phyloP scores from a whole-genome alignment of 2,797 vertebrate genomes.

The Phrynocephalus guinanensis region DNA sequence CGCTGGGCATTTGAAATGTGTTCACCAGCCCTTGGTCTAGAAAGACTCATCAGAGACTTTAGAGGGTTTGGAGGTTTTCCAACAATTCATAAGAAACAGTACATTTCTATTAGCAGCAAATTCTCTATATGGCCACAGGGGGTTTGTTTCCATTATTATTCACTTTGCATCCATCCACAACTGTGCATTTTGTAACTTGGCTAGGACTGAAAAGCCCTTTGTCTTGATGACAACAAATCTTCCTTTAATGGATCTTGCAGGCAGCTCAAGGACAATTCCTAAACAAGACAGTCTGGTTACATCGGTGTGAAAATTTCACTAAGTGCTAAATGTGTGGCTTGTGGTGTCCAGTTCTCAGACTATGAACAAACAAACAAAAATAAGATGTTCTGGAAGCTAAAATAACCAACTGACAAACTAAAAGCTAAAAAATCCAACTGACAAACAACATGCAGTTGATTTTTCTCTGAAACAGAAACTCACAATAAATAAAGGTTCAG shows the following conservation, averaged over 20 bases:
- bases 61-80: neutral
- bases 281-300: slow-evolving; percentile 29
- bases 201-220: slow-evolving; percentile 50
- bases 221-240: slow-evolving; percentile 40
- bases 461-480: neutral
- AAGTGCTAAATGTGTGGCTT: slow-evolving; percentile 29
- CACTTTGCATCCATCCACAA: slow-evolving; percentile 30
- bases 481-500: neutral
- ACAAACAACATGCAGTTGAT: neutral
- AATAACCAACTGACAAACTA: neutral
- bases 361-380: neutral
- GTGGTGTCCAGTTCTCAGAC: slow-evolving; percentile 6
- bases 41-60: neutral
- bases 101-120: neutral
- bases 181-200: slow-evolving; percentile 46
- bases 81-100: neutral
- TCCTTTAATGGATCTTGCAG: slow-evolving; percentile 36
- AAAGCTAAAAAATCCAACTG: neutral
- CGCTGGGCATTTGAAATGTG: neutral
- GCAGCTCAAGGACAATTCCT: slow-evolving; percentile 26
- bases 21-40: neutral
- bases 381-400: no score
- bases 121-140: neutral
- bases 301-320: neutral
- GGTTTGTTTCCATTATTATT: slow-evolving; percentile 33